Evolutionary conservation across 2,113 vertebrate species (phyloP).

Genomic region (Laticauda laticaudata): DNA sequence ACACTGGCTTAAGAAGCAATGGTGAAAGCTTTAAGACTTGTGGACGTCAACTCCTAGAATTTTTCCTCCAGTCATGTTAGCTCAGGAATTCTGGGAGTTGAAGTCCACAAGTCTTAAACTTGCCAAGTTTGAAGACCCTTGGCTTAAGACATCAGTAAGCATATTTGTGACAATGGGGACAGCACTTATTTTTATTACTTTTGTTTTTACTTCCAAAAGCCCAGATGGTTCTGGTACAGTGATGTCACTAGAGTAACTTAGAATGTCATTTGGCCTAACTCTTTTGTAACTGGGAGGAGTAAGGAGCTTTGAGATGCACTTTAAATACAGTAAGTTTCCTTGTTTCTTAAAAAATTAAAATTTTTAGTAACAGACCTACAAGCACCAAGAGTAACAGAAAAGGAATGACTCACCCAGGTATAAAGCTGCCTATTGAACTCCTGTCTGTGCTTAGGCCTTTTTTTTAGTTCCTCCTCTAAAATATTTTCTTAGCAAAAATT

Average conservation of each 20-base stretch:
- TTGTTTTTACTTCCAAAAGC: neutral
- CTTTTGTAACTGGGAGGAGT: neutral
- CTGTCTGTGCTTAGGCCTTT: neutral
- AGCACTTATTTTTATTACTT: neutral
- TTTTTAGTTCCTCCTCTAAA: neutral
- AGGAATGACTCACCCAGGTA: neutral
- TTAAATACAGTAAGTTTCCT: neutral
- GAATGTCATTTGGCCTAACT: neutral
- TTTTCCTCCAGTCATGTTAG: too few species aligned
- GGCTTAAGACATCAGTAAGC: neutral
- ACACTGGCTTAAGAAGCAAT: neutral
- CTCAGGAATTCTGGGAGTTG: too few species aligned
- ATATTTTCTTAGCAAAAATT: neutral
- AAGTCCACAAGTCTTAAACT: too few species aligned
- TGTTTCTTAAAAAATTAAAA: neutral
- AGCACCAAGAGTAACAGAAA: neutral
- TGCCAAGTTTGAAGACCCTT: too few species aligned
- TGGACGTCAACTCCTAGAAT: too few species aligned
- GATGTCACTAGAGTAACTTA: neutral
- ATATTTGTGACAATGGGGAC: neutral
- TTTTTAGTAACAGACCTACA: neutral
- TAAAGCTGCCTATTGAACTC: neutral
- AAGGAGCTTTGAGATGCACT: neutral
- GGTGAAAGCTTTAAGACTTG: too few species aligned
- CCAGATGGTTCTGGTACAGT: neutral